Percentiles rank a stretch among this genome's conserved stretches.
Evolutionary conservation across 2,113 vertebrate genomes (phyloP).

Genomic region (Scopus umbretta): DNA sequence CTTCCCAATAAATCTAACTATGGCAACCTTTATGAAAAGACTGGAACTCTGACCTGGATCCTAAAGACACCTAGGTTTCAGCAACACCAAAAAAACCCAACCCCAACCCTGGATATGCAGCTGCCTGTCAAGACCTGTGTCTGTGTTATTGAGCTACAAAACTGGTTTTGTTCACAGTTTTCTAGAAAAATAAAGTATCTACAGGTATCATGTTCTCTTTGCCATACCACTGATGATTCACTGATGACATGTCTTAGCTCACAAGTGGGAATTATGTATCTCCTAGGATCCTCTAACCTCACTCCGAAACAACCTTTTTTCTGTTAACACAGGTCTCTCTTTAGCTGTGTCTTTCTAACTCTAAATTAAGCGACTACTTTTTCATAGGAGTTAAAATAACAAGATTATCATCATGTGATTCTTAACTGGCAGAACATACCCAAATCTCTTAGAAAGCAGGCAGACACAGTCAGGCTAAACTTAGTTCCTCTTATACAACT

Average conservation of each 20-base stretch:
- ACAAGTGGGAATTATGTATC: rapidly evolving
- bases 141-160: background rate
- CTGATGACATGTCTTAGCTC: background rate
- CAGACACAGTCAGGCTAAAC: background rate
- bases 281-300: background rate
- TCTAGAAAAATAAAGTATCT: background rate
- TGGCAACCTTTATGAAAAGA: background rate
- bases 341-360: background rate
- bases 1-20: background rate
- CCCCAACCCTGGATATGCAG: background rate
- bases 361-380: background rate
- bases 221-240: no score
- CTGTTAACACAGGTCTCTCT: background rate
- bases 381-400: background rate
- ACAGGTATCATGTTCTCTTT: background rate
- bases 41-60: background rate
- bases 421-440: background rate
- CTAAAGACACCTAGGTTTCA: background rate
- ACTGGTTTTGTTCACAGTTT: background rate
- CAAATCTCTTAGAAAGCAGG: background rate
- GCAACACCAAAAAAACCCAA: rapidly evolving
- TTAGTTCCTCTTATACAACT: background rate
- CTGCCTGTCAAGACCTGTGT: background rate
- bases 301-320: background rate
- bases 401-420: background rate